These are phyloP conservation scores for Monoplex corrugatus DNA, from an alignment of 2,888 invertebrate species.

Conservation along the genomic window DNA sequence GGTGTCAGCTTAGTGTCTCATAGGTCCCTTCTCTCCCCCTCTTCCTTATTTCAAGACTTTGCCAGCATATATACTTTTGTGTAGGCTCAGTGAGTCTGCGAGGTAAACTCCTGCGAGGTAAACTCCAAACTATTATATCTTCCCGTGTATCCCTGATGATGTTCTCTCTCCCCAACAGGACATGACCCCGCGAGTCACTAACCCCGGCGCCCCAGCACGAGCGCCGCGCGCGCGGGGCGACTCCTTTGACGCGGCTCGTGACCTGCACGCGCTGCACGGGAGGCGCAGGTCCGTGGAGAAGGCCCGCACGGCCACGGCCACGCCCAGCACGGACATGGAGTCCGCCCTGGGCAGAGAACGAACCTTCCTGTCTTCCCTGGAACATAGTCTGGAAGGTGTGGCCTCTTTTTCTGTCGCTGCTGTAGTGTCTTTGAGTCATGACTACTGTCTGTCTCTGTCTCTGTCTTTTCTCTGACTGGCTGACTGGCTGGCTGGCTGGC, in stretches of 20 bases:
- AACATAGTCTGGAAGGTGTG: conserved; percentile 38
- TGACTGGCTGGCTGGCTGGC: no score
- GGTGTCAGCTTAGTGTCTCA: no score
- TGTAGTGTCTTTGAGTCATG: no score
- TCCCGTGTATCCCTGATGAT: neutral
- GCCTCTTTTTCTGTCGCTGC: neutral
- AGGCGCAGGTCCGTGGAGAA: conserved; percentile 1
- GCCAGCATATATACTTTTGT: no score
- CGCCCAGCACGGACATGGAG: conserved; percentile 12
- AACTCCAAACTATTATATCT: neutral
- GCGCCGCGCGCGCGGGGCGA: conserved; percentile 22
- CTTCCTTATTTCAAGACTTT: no score
- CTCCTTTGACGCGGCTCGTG: neutral
- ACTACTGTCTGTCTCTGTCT: no score
- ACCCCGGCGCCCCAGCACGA: neutral
- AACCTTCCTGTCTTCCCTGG: conserved; percentile 37
- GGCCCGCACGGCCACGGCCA: neutral
- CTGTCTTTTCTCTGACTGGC: no score
- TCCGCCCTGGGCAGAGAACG: conserved; percentile 26
- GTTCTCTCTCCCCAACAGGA: neutral
- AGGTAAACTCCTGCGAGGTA: no score
- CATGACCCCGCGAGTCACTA: conserved; percentile 22
- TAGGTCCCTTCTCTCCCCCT: no score
- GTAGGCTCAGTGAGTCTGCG: no score
- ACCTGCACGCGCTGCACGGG: neutral